phyloP scores from a whole-genome alignment of 2,888 invertebrate genomes.

The Asteroscopus sphinx region DNA sequence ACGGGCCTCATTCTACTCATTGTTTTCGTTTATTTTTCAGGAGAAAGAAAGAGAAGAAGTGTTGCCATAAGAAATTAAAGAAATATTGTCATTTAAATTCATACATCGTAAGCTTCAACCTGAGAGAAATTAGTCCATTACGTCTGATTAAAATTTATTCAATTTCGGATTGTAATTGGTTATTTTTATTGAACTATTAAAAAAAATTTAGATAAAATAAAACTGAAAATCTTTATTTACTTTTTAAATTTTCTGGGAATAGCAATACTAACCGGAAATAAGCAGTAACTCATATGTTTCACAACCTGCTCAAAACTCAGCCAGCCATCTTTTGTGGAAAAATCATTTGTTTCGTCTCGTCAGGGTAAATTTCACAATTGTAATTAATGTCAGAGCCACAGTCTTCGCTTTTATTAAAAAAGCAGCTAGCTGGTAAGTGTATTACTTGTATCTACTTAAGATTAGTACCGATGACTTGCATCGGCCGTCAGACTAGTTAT shows the following conservation, averaged over 20 bases:
- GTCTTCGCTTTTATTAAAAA: constrained; percentile 98
- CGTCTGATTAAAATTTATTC: too few relatives aligned
- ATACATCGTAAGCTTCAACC: too few relatives aligned
- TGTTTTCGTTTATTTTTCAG: too few relatives aligned
- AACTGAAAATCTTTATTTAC: neutral
- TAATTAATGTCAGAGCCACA: constrained; percentile 98
- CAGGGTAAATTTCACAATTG: constrained; percentile 94
- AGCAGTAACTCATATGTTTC: constrained; percentile 88
- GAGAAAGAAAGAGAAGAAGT: too few relatives aligned
- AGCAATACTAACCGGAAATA: constrained; percentile 84
- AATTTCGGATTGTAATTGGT: too few relatives aligned
- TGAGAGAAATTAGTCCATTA: too few relatives aligned
- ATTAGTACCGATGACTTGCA: constrained; percentile 68
- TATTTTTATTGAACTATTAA: too few relatives aligned
- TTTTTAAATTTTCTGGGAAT: constrained; percentile 30
- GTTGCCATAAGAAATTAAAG: too few relatives aligned
- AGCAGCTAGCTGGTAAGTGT: constrained; percentile 97
- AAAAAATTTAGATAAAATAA: too few relatives aligned
- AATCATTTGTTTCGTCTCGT: constrained; percentile 93
- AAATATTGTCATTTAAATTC: too few relatives aligned
- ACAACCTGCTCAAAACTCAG: constrained; percentile 89
- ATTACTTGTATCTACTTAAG: constrained; percentile 56
- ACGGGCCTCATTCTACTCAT: too few relatives aligned
- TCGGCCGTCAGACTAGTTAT: constrained; percentile 78
- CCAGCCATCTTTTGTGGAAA: constrained; percentile 94